These are phyloP conservation scores for Stegophylla sp. DNA, from an alignment of 2,888 invertebrate species.

Conservation along the genomic window DNA sequence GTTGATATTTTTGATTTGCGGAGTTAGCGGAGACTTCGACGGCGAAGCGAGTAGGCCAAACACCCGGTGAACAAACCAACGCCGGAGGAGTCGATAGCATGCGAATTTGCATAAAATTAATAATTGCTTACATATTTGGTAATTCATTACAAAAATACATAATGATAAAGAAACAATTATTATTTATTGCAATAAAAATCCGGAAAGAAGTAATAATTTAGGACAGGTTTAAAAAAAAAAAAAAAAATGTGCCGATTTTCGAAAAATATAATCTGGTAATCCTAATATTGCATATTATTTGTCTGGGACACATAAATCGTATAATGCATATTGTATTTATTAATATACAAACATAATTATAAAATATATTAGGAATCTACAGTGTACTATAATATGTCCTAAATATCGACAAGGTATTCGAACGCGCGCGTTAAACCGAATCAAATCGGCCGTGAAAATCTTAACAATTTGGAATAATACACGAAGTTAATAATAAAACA, in stretches of 20 bases:
- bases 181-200: not conserved
- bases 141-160: no score
- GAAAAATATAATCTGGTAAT: not conserved
- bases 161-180: no score
- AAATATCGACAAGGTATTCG: not conserved
- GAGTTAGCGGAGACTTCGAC: no score
- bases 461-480: not conserved
- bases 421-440: conserved; percentile 3
- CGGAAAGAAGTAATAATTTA: not conserved
- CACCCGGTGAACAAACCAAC: no score
- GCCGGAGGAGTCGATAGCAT: no score
- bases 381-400: not conserved
- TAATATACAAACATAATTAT: not conserved
- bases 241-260: not conserved
- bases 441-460: not conserved
- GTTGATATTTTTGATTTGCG: no score
- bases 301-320: not conserved
- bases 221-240: not conserved
- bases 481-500: not conserved
- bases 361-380: not conserved
- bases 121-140: no score
- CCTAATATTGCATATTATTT: conserved; percentile 1
- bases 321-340: not conserved
- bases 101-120: no score
- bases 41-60: no score